These are phyloP conservation scores for Nephrotoma appendiculata DNA, from an alignment of 2,888 invertebrate species.

Conservation along the genomic window DNA sequence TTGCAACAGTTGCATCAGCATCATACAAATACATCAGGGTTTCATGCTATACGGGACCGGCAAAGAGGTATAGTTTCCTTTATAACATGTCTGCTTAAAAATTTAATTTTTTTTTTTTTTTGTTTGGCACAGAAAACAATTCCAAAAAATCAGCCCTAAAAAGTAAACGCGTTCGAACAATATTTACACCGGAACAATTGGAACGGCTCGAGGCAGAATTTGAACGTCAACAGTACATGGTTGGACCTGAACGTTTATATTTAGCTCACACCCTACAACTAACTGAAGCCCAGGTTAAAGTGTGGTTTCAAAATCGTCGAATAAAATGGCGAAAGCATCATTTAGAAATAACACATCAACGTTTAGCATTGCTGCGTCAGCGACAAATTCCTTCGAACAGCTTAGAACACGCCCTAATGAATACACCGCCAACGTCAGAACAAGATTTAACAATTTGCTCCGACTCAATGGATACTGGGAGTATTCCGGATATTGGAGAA, in stretches of 20 bases:
- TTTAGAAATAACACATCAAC: conserved; percentile 78
- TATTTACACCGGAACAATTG: conserved; percentile 92
- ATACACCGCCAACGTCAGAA: conserved; percentile 23
- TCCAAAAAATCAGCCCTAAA: conserved; percentile 32
- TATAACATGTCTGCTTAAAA: not conserved
- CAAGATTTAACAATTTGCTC: conserved; percentile 27
- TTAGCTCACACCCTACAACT: conserved; percentile 75
- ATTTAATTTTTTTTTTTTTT: not conserved
- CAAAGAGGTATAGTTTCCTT: not conserved
- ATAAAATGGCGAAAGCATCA: conserved; percentile 91
- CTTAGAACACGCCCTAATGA: not conserved
- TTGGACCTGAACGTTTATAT: conserved; percentile 86
- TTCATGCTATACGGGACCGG: not conserved
- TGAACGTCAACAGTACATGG: conserved; percentile 95
- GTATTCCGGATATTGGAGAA: conserved; percentile 25
- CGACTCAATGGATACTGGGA: conserved; percentile 30
- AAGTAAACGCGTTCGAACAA: conserved; percentile 84
- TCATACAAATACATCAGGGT: conserved; percentile 25
- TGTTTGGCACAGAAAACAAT: conserved; percentile 26
- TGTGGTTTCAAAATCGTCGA: conserved; percentile 85
- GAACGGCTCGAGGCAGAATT: conserved; percentile 90
- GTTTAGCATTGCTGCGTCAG: conserved; percentile 43
- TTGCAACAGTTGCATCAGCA: conserved; percentile 32
- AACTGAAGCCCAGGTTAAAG: conserved; percentile 83
- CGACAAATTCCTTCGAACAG: conserved; percentile 22